phyloP scores from a whole-genome alignment of 2,888 invertebrate genomes.

The Drosophila robusta region DNA sequence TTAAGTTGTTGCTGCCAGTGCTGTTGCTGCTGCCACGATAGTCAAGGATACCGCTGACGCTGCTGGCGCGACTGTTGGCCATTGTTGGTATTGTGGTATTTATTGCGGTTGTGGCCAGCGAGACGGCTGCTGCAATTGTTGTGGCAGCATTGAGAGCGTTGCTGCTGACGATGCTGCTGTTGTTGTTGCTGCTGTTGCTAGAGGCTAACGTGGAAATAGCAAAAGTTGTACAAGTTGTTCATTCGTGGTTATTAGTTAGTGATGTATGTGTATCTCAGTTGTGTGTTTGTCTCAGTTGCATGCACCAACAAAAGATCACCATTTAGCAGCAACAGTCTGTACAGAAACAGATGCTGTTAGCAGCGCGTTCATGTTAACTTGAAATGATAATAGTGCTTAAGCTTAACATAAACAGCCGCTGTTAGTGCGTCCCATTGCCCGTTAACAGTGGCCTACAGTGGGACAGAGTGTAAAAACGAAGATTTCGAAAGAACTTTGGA shows the following conservation, averaged over 20 bases:
- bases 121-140: constrained; percentile 70
- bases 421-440: constrained; percentile 19
- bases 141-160: constrained; percentile 62
- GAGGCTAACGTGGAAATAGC: constrained; percentile 59
- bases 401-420: constrained; percentile 18
- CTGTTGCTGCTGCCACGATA: constrained; percentile 47
- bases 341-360: constrained; percentile 21
- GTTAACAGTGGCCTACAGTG: constrained; percentile 2
- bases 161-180: constrained; percentile 58
- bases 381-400: not conserved
- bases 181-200: constrained; percentile 57
- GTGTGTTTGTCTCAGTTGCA: constrained; percentile 19
- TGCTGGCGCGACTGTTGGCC: constrained; percentile 57
- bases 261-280: constrained; percentile 11
- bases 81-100: constrained; percentile 69
- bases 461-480: constrained; percentile 10
- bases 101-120: constrained; percentile 70
- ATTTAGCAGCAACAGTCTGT: not conserved
- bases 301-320: constrained; percentile 17
- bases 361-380: constrained; percentile 6
- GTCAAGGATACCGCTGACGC: constrained; percentile 48
- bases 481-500: constrained; percentile 8
- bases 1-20: constrained; percentile 28
- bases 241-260: constrained; percentile 35
- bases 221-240: constrained; percentile 52